Conservation (phyloP, 2,113 vertebrate genomes). For the Petroica traversi region DNA sequence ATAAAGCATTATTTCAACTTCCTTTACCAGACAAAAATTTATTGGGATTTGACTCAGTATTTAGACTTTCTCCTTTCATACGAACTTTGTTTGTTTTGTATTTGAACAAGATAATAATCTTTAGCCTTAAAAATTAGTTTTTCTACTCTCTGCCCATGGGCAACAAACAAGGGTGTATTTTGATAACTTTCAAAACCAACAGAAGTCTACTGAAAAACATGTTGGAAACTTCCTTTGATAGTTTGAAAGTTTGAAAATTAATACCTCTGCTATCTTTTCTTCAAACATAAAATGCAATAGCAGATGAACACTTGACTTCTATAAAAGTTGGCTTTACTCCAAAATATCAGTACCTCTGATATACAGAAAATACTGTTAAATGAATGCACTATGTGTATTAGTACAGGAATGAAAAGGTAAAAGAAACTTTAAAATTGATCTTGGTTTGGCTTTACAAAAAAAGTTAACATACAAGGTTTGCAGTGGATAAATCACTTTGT, state of each 20-base stretch:
- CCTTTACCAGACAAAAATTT: background rate
- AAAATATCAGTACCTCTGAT: background rate
- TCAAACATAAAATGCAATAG: background rate
- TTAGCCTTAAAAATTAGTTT: background rate
- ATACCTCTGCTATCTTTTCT: background rate
- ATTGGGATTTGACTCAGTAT: background rate
- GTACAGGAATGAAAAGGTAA: background rate
- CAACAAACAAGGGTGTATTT: background rate
- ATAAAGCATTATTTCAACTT: background rate
- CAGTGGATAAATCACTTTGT: background rate
- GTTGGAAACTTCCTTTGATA: background rate
- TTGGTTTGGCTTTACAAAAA: background rate
- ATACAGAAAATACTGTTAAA: background rate
- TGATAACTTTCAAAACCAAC: background rate
- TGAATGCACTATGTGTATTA: background rate
- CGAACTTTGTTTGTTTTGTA: background rate
- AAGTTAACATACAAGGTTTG: background rate
- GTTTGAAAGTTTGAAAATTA: background rate
- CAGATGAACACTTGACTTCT: background rate
- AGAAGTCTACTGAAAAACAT: background rate
- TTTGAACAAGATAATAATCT: background rate
- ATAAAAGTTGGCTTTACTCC: background rate
- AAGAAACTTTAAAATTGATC: background rate
- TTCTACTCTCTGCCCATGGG: background rate
- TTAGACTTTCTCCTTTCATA: background rate